These are phyloP conservation scores for Mimumesa dahlbomi DNA, from an alignment of 2,888 invertebrate genomes.

Conservation along the genomic window DNA sequence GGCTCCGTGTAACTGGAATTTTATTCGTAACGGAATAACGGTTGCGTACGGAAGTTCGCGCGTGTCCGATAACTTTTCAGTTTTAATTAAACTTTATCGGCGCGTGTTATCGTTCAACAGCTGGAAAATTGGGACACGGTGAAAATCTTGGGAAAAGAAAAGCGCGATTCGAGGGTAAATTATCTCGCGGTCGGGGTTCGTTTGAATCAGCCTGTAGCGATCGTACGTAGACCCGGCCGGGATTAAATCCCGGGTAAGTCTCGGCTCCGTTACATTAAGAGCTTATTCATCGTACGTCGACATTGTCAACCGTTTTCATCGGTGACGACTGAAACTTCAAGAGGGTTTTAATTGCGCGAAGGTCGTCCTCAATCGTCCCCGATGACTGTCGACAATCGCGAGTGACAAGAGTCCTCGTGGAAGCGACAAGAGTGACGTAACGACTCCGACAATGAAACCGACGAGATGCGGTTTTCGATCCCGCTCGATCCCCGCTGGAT, in stretches of 20 bases:
- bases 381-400: conserved; percentile 71
- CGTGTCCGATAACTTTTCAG: too few species aligned
- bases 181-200: too few species aligned
- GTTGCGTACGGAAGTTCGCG: too few species aligned
- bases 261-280: conserved; percentile 60
- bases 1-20: too few species aligned
- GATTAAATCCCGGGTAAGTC: conserved; percentile 23
- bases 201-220: conserved; percentile 15
- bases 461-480: conserved; percentile 23
- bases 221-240: conserved; percentile 13
- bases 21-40: too few species aligned
- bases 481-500: too few species aligned
- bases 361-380: conserved; percentile 71
- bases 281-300: conserved; percentile 57
- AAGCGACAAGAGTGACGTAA: conserved; percentile 74
- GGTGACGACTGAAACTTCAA: conserved; percentile 65
- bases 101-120: too few species aligned
- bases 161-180: too few species aligned
- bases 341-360: conserved; percentile 76
- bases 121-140: too few species aligned
- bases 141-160: too few species aligned
- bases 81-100: too few species aligned
- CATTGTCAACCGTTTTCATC: conserved; percentile 66
- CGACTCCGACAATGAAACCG: conserved; percentile 67
- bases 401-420: conserved; percentile 56